Conservation (phyloP, 2,888 invertebrate species). For the Eremobia ochroleuca region DNA sequence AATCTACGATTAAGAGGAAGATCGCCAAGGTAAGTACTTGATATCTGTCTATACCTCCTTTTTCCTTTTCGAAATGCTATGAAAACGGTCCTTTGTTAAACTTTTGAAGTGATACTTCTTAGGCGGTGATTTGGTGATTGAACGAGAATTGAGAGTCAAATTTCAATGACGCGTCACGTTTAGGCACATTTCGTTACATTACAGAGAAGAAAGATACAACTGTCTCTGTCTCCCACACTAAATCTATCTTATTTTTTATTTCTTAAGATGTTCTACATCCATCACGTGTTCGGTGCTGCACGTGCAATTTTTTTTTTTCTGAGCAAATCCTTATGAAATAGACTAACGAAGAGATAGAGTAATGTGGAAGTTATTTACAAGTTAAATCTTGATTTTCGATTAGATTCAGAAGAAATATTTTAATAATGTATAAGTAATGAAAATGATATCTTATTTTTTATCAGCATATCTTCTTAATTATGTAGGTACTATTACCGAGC, state of each 20-base stretch:
- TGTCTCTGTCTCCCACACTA: neutral
- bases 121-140: neutral
- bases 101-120: no score
- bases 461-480: slow-evolving; percentile 26
- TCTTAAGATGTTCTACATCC: no score
- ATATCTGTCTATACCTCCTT: neutral
- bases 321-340: neutral
- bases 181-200: neutral
- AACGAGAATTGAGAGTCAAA: neutral
- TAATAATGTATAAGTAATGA: slow-evolving; percentile 15
- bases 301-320: neutral
- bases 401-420: slow-evolving; percentile 29
- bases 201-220: neutral
- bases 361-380: neutral
- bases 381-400: slow-evolving; percentile 10
- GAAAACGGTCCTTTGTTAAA: no score
- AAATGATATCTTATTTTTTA: slow-evolving; percentile 28
- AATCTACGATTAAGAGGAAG: slow-evolving; percentile 67
- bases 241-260: neutral
- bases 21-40: slow-evolving; percentile 61
- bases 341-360: neutral
- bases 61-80: no score
- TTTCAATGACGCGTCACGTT: neutral
- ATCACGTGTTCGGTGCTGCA: no score
- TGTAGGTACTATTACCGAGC: slow-evolving; percentile 18